phyloP scores from a whole-genome alignment of 2,797 vertebrate species.

The Smutsia temminckii region DNA sequence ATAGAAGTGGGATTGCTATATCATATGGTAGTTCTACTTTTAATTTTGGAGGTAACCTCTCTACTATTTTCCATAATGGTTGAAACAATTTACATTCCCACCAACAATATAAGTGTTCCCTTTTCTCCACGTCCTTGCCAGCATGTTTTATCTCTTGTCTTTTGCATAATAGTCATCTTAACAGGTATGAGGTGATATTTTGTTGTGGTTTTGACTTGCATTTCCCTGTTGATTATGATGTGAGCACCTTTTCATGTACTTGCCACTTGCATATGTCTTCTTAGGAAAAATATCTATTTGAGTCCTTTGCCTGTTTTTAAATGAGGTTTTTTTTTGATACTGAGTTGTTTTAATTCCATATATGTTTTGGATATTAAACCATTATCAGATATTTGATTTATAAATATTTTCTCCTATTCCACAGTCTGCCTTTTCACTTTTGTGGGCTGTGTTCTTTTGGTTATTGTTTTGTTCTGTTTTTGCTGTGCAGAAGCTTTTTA shows the following conservation, averaged over 20 bases:
- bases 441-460: not conserved
- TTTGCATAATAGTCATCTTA: not conserved
- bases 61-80: not conserved
- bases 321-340: not conserved
- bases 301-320: not conserved
- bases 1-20: not conserved
- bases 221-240: not conserved
- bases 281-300: not conserved
- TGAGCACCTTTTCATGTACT: not conserved
- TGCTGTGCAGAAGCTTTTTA: not conserved
- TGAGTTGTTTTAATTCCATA: not conserved
- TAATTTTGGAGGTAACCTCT: not conserved
- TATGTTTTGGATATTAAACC: not conserved
- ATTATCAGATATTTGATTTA: not conserved
- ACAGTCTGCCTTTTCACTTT: not conserved
- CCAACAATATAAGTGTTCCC: not conserved
- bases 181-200: not conserved
- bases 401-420: not conserved
- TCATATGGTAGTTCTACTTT: not conserved
- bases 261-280: not conserved
- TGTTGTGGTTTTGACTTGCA: not conserved
- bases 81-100: not conserved
- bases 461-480: too few species aligned
- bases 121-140: not conserved
- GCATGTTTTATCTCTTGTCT: not conserved